A percentile compares a stretch with the other conserved stretches of the same genome.
These are phyloP conservation scores for Microtus ochrogaster DNA, from an alignment of 2,113 vertebrate species.

Conservation along the genomic window DNA sequence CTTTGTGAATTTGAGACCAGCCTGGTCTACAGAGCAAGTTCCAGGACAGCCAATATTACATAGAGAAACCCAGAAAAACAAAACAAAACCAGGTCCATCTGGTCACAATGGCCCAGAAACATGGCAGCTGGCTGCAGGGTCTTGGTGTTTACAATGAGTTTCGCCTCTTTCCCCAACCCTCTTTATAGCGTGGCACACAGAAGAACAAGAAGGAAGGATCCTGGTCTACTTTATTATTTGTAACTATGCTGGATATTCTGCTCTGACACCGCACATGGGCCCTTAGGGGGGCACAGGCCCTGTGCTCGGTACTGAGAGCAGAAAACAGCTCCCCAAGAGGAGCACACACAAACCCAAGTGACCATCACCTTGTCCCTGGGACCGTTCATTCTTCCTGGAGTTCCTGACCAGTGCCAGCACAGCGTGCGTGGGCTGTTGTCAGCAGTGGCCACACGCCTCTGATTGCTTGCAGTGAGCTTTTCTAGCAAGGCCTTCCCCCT, in stretches of 20 bases:
- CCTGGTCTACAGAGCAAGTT: background rate
- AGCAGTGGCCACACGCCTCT: background rate
- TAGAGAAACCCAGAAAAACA: background rate
- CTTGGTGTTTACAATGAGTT: background rate
- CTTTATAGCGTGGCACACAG: background rate
- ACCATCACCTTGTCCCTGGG: background rate
- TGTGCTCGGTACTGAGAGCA: accelerated
- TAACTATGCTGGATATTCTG: background rate
- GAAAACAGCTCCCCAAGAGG: too few species aligned
- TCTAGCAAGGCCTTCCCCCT: background rate
- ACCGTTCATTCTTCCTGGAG: background rate
- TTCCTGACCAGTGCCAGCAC: background rate
- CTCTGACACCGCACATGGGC: accelerated
- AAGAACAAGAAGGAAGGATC: background rate
- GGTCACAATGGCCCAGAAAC: background rate
- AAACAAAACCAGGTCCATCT: accelerated
- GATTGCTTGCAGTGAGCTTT: background rate
- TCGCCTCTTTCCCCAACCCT: background rate
- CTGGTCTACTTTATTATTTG: background rate
- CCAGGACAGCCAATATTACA: background rate
- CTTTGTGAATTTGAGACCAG: background rate
- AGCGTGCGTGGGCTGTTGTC: background rate
- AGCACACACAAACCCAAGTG: background rate
- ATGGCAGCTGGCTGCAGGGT: background rate
- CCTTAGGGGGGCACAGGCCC: background rate